Conservation (phyloP, 2,113 vertebrate species). For the Cavia porcellus region DNA sequence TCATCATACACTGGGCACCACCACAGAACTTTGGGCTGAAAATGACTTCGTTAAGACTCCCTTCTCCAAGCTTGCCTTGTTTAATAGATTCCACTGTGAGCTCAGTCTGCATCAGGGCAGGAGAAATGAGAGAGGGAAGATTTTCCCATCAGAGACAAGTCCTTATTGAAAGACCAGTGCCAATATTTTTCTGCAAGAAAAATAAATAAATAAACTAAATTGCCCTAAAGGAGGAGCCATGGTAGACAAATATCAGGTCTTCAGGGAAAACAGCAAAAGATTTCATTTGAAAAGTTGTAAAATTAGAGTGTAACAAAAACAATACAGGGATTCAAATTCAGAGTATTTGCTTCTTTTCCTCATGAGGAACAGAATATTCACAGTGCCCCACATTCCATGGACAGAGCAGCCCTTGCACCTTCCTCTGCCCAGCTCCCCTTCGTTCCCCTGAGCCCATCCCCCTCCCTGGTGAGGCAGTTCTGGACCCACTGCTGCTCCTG, state of each 20-base stretch:
- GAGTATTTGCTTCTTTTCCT: not conserved
- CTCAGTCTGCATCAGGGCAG: not conserved
- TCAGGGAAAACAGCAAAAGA: slow-evolving; percentile 6
- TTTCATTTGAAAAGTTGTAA: slow-evolving; percentile 53
- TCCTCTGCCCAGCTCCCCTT: not conserved
- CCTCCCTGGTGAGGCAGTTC: not conserved
- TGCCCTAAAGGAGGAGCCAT: not conserved
- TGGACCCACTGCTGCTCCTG: too few relatives aligned
- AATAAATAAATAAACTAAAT: slow-evolving; percentile 13
- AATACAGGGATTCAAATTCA: slow-evolving; percentile 37
- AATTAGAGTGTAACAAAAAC: slow-evolving; percentile 23
- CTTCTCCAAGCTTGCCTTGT: slow-evolving; percentile 16
- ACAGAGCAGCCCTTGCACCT: not conserved
- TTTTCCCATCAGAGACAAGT: slow-evolving; percentile 6
- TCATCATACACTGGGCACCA: accelerated
- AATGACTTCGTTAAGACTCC: not conserved
- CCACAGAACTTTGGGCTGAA: not conserved
- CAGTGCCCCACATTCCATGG: too few relatives aligned
- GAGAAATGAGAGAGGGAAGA: not conserved
- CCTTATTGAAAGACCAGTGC: not conserved
- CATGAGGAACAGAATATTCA: not conserved
- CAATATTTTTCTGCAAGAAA: slow-evolving; percentile 43
- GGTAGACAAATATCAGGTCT: slow-evolving; percentile 43
- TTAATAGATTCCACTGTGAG: not conserved
- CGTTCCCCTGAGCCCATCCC: not conserved